Conservation (phyloP, 2,888 invertebrate species). For the Drosophila dives region DNA sequence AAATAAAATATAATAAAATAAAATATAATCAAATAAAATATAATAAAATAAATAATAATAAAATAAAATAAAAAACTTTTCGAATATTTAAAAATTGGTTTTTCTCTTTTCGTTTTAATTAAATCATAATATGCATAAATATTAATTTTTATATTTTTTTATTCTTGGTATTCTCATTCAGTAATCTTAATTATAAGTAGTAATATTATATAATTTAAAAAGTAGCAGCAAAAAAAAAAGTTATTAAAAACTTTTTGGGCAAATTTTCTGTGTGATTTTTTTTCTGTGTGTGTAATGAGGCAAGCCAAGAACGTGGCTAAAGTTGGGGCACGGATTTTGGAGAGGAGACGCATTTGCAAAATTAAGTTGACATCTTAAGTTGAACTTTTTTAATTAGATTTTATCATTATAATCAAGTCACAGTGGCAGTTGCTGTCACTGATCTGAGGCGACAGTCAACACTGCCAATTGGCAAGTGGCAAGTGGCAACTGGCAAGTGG, state of each 20-base stretch:
- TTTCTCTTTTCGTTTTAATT: not conserved
- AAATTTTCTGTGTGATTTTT: not conserved
- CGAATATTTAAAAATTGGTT: not conserved
- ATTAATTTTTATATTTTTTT: not conserved
- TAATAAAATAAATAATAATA: too few species aligned
- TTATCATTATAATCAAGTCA: constrained; percentile 77
- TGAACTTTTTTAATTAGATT: constrained; percentile 79
- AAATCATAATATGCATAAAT: not conserved
- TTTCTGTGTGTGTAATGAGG: not conserved
- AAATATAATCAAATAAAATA: too few species aligned
- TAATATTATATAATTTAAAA: not conserved
- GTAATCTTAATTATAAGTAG: not conserved
- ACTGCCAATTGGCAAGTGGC: constrained; percentile 15
- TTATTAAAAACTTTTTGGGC: not conserved
- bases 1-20: too few species aligned
- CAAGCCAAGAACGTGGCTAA: not conserved
- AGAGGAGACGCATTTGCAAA: constrained; percentile 26
- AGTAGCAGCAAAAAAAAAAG: too few species aligned
- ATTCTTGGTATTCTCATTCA: not conserved
- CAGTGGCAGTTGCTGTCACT: constrained; percentile 39
- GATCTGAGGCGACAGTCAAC: constrained; percentile 11
- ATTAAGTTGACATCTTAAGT: constrained; percentile 74
- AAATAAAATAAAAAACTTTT: too few species aligned
- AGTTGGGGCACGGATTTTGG: not conserved
- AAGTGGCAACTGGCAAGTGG: not conserved